Evolutionary conservation across 2,797 vertebrate species (phyloP).

Genomic region (Amblyraja radiata): DNA sequence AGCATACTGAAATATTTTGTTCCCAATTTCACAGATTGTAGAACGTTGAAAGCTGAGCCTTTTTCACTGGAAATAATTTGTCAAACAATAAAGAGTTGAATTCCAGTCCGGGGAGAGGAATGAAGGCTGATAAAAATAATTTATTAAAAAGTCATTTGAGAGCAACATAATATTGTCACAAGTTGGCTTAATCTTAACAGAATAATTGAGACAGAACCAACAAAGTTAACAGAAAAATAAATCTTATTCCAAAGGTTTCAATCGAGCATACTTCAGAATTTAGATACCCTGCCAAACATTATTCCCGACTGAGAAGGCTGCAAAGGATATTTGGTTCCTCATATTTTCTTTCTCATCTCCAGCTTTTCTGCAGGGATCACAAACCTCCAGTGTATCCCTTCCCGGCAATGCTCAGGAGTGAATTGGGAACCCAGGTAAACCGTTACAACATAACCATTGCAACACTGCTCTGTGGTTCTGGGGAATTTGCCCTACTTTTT

Average conservation of each 20-base stretch:
- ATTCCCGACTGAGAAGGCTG: background rate
- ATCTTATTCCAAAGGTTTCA: background rate
- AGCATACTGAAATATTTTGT: background rate
- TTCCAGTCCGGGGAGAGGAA: background rate
- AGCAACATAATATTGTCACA: background rate
- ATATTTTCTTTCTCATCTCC: background rate
- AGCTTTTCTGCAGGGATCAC: background rate
- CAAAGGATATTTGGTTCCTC: background rate
- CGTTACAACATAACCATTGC: background rate
- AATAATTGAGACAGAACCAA: background rate
- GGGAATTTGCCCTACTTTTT: background rate
- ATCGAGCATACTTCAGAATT: background rate
- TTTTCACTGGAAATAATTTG: background rate
- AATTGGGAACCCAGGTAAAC: background rate
- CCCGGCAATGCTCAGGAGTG: background rate
- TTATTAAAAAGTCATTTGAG: background rate
- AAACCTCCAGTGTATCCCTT: background rate
- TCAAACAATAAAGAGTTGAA: background rate
- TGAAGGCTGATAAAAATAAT: background rate
- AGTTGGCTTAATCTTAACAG: background rate
- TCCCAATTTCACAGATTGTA: background rate
- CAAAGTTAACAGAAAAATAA: conserved; percentile 11
- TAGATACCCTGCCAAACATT: background rate
- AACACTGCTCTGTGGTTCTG: background rate
- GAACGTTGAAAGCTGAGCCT: background rate